Evolutionary conservation across 2,888 invertebrate species (phyloP).

Genomic region (Druceiella hillmani): DNA sequence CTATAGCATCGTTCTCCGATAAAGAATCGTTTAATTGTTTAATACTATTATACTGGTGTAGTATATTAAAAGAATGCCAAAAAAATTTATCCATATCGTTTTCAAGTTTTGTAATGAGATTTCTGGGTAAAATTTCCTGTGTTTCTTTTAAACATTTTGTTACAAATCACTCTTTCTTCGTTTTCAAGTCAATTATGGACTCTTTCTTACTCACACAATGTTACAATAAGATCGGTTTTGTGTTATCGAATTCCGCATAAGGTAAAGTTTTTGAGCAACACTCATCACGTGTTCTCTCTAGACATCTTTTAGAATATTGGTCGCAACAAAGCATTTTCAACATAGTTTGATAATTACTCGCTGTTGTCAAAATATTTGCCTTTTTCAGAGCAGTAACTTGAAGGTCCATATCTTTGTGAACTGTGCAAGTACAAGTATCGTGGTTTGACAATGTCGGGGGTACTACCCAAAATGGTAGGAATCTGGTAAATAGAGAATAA

Average conservation of each 20-base stretch:
- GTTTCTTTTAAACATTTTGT: too few species aligned
- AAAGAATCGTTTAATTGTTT: too few species aligned
- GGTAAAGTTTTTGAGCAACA: slow-evolving; percentile 20
- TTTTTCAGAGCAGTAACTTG: slow-evolving; percentile 21
- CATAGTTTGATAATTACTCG: slow-evolving; percentile 23
- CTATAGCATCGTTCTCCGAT: too few species aligned
- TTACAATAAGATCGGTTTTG: slow-evolving; percentile 12
- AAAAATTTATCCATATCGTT: too few species aligned
- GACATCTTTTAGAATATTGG: slow-evolving; percentile 21
- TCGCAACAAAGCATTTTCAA: slow-evolving; percentile 22
- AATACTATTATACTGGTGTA: too few species aligned
- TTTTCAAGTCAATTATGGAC: too few species aligned
- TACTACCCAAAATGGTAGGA: slow-evolving; percentile 25
- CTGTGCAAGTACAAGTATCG: slow-evolving; percentile 25
- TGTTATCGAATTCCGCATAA: slow-evolving; percentile 18
- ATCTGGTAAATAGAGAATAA: slow-evolving; percentile 12
- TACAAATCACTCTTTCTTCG: too few species aligned
- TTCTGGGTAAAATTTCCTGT: too few species aligned
- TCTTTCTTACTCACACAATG: too few species aligned
- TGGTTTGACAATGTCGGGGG: slow-evolving; percentile 22
- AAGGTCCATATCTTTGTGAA: slow-evolving; percentile 23
- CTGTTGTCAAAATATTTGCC: slow-evolving; percentile 20
- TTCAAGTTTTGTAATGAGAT: too few species aligned
- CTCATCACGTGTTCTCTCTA: slow-evolving; percentile 21
- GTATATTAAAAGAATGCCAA: too few species aligned